Conservation (phyloP, 2,113 vertebrate genomes). For the Synchiropus splendidus region DNA sequence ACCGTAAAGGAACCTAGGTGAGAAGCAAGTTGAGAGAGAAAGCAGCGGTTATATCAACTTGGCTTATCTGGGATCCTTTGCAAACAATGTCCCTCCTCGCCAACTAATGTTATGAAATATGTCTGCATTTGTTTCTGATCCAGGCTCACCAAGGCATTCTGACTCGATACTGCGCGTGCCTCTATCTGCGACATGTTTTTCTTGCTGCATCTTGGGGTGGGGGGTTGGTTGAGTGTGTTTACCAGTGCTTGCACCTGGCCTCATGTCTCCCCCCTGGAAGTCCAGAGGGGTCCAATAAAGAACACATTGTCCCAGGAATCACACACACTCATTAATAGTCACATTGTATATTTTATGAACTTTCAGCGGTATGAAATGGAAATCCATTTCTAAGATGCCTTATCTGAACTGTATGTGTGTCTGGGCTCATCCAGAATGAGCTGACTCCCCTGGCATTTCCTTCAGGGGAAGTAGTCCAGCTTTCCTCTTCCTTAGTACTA, state of each 20-base stretch:
- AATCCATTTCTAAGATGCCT: background rate
- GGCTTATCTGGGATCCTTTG: too few species aligned
- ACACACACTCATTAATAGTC: slow-evolving; percentile 2
- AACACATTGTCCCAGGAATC: slow-evolving; percentile 33
- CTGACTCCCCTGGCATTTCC: slow-evolving; percentile 69
- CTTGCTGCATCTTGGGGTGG: background rate
- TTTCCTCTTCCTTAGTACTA: slow-evolving; percentile 19
- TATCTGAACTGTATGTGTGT: slow-evolving; percentile 6
- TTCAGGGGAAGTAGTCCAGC: slow-evolving; percentile 42
- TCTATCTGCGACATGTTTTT: background rate
- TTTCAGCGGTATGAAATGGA: too few species aligned
- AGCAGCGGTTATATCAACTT: too few species aligned
- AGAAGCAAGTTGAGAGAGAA: too few species aligned
- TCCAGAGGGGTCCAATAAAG: slow-evolving; percentile 46
- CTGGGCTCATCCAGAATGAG: slow-evolving; percentile 41
- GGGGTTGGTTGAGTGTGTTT: slow-evolving; percentile 7
- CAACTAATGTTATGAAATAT: too few species aligned
- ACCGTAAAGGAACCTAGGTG: too few species aligned
- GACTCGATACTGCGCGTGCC: too few species aligned
- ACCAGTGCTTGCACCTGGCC: slow-evolving; percentile 48
- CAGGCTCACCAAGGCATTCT: too few species aligned
- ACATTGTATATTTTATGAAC: too few species aligned
- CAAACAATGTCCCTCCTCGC: too few species aligned
- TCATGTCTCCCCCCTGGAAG: slow-evolving; percentile 22
- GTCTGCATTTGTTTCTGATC: too few species aligned